Evolutionary conservation across 2,113 vertebrate species (phyloP).

Genomic region (Stigmatopora nigra): DNA sequence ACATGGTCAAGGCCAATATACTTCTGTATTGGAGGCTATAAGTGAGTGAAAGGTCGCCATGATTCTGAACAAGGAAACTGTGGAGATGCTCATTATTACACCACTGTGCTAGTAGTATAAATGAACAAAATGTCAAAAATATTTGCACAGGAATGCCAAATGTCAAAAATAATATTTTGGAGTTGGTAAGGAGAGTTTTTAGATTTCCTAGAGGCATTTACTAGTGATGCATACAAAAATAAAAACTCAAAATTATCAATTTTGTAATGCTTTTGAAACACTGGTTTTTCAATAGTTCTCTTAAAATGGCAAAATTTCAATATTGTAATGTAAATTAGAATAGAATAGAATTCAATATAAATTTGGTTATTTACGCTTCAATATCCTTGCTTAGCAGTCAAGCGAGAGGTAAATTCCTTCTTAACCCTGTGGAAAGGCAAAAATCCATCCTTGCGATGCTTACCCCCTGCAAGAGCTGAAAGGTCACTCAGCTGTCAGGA

Average conservation of each 20-base stretch:
- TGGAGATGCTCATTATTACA: background rate
- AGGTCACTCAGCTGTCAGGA: slow-evolving; percentile 67
- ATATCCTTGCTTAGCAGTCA: slow-evolving; percentile 43
- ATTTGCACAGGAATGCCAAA: background rate
- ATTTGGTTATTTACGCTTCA: background rate
- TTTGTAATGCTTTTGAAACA: too few species aligned
- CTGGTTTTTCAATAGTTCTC: too few species aligned
- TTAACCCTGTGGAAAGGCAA: slow-evolving; percentile 50
- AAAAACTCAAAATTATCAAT: too few species aligned
- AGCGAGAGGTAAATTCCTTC: slow-evolving; percentile 48
- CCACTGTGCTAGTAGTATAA: slow-evolving; percentile 9
- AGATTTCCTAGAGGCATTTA: too few species aligned
- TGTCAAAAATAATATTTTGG: too few species aligned
- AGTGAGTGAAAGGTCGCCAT: slow-evolving; percentile 20
- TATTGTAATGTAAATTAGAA: background rate
- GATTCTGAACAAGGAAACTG: background rate
- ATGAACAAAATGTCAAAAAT: background rate
- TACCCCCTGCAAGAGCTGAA: slow-evolving; percentile 51
- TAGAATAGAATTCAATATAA: background rate
- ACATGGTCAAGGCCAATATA: slow-evolving; percentile 40
- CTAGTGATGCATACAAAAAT: too few species aligned
- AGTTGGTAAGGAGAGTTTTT: too few species aligned
- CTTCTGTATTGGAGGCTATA: slow-evolving; percentile 42
- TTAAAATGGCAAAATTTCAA: too few species aligned
- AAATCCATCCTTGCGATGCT: slow-evolving; percentile 60